Base-by-base conservation (phyloP, 2,888 invertebrate genomes). In the Serrognathus titanus region DNA sequence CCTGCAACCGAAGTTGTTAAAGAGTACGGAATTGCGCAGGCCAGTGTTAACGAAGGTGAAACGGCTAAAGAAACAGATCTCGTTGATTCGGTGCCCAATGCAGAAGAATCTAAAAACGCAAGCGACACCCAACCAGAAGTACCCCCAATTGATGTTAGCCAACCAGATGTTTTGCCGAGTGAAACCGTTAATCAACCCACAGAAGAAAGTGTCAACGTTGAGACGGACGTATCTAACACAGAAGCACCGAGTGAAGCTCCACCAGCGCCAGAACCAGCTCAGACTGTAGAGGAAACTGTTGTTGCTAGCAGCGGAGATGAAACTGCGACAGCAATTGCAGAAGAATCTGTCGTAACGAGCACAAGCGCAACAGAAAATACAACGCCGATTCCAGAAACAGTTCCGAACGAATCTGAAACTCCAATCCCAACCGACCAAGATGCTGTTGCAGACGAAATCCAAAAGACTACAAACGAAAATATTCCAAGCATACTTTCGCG, bases 161-260 rank as follows among this genome's bases (percentile, higher is more conserved):
- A 31, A 31, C 24, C 24, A 31, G 24, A 31, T 31, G 2, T 6
- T 31, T 7, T 31, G 24, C 24, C 24, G 24, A 7, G 24, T 31
- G 24, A 31, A 31, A 2, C 24, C 2, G 24, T 31, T 6, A 31
- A 31, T 7, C 24, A 5, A 1, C 24, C 24, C 24, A 7, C 20
- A 8, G 48, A 48, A 48, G 24, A 10, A 10, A 16, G 16, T 16
- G 16, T 16, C 16, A 16, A 2, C 3, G 16, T 16, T 16, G 16
- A 16, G 2, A 1, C 16, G 16, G 16, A 16, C 16, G 16, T 16
- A 3, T 16, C 16, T 16, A 16, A 16, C 16, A 24, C 35, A 35
- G 13, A 7, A 36, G 55, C 31, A 50, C 43, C 50, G 40, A 55
- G 20, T 24, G 58, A 51, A 59, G 7, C 24, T 31, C 6, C 24